Evolutionary conservation across 1,140 invertebrate species (phyloP).

Genomic region (Drosophila bocqueti): DNA sequence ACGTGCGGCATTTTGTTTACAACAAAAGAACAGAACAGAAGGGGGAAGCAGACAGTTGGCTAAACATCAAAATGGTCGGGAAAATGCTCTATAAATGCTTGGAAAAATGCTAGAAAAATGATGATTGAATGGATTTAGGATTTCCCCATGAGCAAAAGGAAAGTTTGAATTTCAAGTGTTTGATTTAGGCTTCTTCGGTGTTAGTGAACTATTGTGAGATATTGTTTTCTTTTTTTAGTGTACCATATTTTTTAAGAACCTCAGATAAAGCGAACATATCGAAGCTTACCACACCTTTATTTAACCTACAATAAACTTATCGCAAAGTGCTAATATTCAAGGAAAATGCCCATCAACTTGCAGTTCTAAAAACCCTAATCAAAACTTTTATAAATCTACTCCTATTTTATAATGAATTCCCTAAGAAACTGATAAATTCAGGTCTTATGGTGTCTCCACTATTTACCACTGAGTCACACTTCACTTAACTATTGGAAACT

Average conservation of each 20-base stretch:
- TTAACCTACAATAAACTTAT: conserved; percentile 1
- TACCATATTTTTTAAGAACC: not conserved
- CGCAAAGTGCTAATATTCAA: not conserved
- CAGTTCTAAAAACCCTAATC: not conserved
- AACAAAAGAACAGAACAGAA: conserved; percentile 36
- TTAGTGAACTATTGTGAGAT: not conserved
- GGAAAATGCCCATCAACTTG: not conserved
- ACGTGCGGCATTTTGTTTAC: conserved; percentile 63
- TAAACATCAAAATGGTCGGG: conserved; percentile 6
- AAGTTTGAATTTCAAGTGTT: not conserved
- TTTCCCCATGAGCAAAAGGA: not conserved
- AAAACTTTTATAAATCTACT: no score
- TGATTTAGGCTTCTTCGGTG: not conserved
- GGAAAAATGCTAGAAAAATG: not conserved
- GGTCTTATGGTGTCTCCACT: not conserved
- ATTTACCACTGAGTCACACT: not conserved
- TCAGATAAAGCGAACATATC: not conserved
- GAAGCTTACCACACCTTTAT: not conserved
- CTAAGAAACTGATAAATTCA: not conserved
- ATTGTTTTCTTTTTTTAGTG: not conserved
- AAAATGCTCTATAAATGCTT: conserved; percentile 18
- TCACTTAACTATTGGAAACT: not conserved
- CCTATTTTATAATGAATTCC: not conserved
- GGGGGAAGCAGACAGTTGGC: not conserved
- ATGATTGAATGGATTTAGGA: not conserved